phyloP scores from a whole-genome alignment of 2,113 vertebrate genomes.

The Montifringilla adamsi region DNA sequence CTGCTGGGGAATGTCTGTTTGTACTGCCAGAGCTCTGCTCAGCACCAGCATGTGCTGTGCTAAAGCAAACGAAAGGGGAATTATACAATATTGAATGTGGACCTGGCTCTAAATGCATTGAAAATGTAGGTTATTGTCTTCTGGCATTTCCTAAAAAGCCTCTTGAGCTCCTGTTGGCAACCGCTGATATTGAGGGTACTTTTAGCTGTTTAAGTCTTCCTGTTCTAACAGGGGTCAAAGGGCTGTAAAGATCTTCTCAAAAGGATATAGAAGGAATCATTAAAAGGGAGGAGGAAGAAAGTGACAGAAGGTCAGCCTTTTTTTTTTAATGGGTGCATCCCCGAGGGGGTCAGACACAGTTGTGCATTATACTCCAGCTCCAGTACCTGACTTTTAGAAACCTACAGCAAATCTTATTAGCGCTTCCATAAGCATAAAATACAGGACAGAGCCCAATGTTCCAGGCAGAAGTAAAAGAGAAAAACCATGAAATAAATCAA shows the following conservation, averaged over 20 bases:
- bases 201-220: constrained; percentile 76
- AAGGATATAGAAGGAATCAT: constrained; percentile 79
- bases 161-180: constrained; percentile 71
- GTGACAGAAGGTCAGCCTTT: constrained; percentile 76
- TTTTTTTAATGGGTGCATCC: constrained; percentile 74
- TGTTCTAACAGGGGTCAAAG: constrained; percentile 80
- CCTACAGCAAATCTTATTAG: constrained; percentile 65
- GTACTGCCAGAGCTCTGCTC: neutral
- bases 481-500: constrained; percentile 54
- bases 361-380: constrained; percentile 62
- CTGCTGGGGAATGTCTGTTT: neutral
- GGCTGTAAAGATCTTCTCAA: constrained; percentile 77
- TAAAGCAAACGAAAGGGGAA: constrained; percentile 62
- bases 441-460: neutral
- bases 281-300: constrained; percentile 77
- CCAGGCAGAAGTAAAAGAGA: constrained; percentile 33
- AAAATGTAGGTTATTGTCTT: constrained; percentile 66
- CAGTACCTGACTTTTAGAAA: constrained; percentile 69
- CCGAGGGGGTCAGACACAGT: constrained; percentile 61
- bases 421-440: constrained; percentile 46
- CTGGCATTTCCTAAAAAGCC: constrained; percentile 76
- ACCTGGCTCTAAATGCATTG: constrained; percentile 62
- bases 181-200: constrained; percentile 62
- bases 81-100: constrained; percentile 54
- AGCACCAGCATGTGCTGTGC: neutral